These are phyloP conservation scores for Ostrea denselamellosa DNA, from an alignment of 1,140 invertebrate genomes.

Conservation along the genomic window DNA sequence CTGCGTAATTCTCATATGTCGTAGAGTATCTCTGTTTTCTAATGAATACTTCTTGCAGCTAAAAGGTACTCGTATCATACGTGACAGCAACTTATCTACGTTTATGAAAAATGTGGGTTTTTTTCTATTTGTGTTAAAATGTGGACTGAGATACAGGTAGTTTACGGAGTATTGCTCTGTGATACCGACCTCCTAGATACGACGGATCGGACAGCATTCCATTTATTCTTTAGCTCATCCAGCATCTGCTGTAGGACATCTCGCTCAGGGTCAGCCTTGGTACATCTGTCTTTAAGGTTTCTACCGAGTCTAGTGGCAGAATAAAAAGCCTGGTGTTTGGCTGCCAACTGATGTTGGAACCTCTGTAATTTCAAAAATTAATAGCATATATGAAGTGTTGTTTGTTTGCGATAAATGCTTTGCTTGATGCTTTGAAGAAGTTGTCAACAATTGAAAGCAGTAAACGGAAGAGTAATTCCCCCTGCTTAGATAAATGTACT, in stretches of 20 bases:
- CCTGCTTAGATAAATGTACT: not conserved
- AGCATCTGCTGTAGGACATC: conserved; percentile 90
- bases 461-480: not conserved
- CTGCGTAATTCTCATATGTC: not conserved
- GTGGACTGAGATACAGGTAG: not conserved
- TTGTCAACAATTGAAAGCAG: not conserved
- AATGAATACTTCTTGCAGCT: not conserved
- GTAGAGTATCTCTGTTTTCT: not conserved
- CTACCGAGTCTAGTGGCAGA: conserved; percentile 95
- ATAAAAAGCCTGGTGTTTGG: conserved; percentile 94
- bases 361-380: conserved; percentile 81
- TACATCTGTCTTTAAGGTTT: conserved; percentile 94
- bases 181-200: conserved; percentile 87
- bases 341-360: conserved; percentile 92
- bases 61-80: not conserved
- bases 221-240: conserved; percentile 94
- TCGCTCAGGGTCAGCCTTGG: conserved; percentile 90
- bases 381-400: not conserved
- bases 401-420: not conserved
- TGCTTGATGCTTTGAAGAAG: not conserved
- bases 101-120: not conserved
- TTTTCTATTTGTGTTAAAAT: not conserved
- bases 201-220: conserved; percentile 95
- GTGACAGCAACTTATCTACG: too few relatives aligned
- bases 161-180: not conserved